phyloP scores from a whole-genome alignment of 2,797 vertebrate species.

The Scyliorhinus canicula region DNA sequence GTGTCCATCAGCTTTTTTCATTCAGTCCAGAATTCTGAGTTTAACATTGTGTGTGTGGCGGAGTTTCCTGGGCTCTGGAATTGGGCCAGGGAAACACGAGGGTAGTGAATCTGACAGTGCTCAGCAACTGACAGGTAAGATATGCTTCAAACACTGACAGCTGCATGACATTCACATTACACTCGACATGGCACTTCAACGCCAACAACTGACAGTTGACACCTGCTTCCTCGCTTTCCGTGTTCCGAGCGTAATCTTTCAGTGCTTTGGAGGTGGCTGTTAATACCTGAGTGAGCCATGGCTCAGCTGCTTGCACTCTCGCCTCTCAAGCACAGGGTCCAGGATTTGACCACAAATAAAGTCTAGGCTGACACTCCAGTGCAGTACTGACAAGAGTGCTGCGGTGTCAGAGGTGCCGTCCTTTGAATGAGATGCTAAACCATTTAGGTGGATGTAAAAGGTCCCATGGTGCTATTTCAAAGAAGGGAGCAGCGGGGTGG shows the following conservation, averaged over 20 bases:
- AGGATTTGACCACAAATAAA: not conserved
- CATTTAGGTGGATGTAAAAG: too few species aligned
- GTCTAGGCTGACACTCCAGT: not conserved
- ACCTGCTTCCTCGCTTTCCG: not conserved
- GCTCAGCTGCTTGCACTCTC: not conserved
- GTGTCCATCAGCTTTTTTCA: not conserved
- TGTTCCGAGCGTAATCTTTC: not conserved
- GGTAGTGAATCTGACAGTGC: not conserved
- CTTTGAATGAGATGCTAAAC: too few species aligned
- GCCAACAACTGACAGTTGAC: not conserved
- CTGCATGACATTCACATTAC: not conserved
- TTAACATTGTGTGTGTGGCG: too few species aligned
- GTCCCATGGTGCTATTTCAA: not conserved
- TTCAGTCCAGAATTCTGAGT: not conserved
- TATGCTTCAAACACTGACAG: not conserved
- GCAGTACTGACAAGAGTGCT: not conserved
- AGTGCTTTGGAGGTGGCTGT: not conserved
- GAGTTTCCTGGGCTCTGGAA: not conserved
- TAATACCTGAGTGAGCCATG: not conserved
- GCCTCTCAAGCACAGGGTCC: not conserved
- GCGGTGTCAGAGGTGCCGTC: not conserved
- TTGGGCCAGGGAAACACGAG: not conserved
- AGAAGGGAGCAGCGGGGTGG: too few species aligned
- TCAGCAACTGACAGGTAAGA: not conserved
- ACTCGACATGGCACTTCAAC: not conserved